Evolutionary conservation across 2,888 invertebrate species (phyloP), one percentile per base, ranked within the genome.

Genomic region (Platerodrilus igneus): DNA sequence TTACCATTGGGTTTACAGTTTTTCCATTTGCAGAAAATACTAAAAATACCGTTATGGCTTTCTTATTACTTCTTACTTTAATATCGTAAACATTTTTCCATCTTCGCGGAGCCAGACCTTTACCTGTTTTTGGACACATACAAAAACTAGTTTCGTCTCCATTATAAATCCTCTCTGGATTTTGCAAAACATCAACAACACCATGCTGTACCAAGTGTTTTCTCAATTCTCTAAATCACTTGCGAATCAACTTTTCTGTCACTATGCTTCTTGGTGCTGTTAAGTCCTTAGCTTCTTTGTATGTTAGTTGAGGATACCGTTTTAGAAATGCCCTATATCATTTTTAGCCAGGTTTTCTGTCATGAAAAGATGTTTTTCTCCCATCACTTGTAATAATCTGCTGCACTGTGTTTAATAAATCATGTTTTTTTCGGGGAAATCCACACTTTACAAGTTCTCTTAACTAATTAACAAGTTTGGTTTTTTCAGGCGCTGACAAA

Each of bases 131-230:
- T 2, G 57, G 58, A 40, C 58, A 57, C 8, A 64, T 39, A 30
- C 45, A 47, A 42, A 64, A 63, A 20, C 56, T 54, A 9, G 56
- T 57, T 48, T 64, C 62, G 37, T 63, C 61, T 9, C 54, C 59
- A 41, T 64, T 62, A 32, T 58, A 62, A 23, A 64, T 49, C 35
- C 62, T 39, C 13, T 38, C 37, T 0, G 61, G 58, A 48, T 39
- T 32, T 8, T 14, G n/a, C 9, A 52, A 28, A 18, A 52, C 30
- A 32, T 52, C 46, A n/a, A n/a, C n/a, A n/a, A n/a, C n/a, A n/a
- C n/a, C n/a, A n/a, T n/a, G n/a, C n/a, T n/a, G n/a, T 7, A 29
- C 21, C 10, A 50, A 35, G 37, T 29, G 37, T 30, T 17, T n/a
- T 37, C 46, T 30, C 5, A 56, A 21, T 2, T 51, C 37, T 14